These are phyloP conservation scores for Mechanitis mazaeus DNA, from an alignment of 2,888 invertebrate genomes.

Conservation along the genomic window DNA sequence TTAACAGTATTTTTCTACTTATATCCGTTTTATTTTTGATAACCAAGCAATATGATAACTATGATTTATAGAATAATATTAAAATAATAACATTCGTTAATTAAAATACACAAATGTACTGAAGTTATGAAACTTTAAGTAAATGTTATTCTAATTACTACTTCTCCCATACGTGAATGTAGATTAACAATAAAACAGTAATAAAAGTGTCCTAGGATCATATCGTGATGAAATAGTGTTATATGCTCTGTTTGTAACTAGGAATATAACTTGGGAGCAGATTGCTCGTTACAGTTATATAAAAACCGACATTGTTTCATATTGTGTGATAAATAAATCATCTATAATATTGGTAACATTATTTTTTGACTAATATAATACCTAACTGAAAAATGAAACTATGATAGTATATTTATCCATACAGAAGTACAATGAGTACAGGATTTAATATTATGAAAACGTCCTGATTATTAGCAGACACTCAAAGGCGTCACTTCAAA, in stretches of 20 bases:
- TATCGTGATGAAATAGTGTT: constrained; percentile 15
- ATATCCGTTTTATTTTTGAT: no score
- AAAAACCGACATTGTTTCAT: neutral
- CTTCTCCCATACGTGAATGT: constrained; percentile 2
- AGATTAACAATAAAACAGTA: constrained; percentile 20
- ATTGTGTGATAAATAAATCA: neutral
- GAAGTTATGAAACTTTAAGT: neutral
- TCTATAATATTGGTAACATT: no score
- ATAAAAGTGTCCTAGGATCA: constrained; percentile 14
- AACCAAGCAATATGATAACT: no score
- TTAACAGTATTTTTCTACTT: no score
- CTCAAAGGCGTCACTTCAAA: constrained; percentile 22
- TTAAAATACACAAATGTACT: no score
- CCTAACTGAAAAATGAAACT: no score
- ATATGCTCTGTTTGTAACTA: constrained; percentile 13
- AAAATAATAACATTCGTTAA: no score
- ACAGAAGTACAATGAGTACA: neutral
- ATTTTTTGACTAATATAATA: no score
- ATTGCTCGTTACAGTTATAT: neutral
- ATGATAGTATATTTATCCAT: no score
- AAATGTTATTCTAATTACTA: neutral
- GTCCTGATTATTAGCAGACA: constrained; percentile 11
- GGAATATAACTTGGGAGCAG: constrained; percentile 6
- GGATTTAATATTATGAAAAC: constrained; percentile 1
- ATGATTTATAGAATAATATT: no score